Percentiles rank a stretch among this genome's conserved stretches.
Conservation (phyloP, 2,797 vertebrate species). For the Cacajao melanocephalus region DNA sequence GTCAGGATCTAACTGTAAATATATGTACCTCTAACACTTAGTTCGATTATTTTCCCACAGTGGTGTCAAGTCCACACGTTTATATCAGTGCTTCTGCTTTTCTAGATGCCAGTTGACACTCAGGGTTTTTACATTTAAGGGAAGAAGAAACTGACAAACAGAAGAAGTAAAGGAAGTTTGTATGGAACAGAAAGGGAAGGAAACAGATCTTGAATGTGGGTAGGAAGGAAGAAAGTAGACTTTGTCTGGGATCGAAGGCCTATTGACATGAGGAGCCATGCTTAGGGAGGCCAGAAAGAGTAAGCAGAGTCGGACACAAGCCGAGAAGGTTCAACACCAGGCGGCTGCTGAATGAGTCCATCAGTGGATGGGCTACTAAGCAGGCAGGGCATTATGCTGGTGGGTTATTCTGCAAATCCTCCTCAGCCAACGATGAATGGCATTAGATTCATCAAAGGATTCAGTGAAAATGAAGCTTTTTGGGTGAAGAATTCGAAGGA, state of each 20-base stretch:
- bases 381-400: neutral
- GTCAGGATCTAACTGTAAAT: neutral
- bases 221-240: slow-evolving; percentile 5
- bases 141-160: neutral
- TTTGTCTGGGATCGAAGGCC: neutral
- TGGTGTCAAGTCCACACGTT: neutral
- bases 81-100: neutral
- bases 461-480: slow-evolving; percentile 32
- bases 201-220: slow-evolving; percentile 25
- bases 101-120: neutral
- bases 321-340: neutral
- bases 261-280: neutral
- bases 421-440: neutral
- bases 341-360: neutral
- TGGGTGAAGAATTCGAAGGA: neutral
- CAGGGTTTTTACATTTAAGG: neutral
- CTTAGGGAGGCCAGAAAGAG: neutral
- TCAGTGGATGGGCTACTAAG: neutral
- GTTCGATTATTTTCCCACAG: slow-evolving; percentile 5
- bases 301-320: neutral
- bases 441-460: neutral
- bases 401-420: slow-evolving; percentile 11
- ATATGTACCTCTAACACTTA: neutral
- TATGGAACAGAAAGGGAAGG: neutral
- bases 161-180: slow-evolving; percentile 3